Conservation (phyloP, 2,888 invertebrate genomes). For the Noctuana brunneofusca region DNA sequence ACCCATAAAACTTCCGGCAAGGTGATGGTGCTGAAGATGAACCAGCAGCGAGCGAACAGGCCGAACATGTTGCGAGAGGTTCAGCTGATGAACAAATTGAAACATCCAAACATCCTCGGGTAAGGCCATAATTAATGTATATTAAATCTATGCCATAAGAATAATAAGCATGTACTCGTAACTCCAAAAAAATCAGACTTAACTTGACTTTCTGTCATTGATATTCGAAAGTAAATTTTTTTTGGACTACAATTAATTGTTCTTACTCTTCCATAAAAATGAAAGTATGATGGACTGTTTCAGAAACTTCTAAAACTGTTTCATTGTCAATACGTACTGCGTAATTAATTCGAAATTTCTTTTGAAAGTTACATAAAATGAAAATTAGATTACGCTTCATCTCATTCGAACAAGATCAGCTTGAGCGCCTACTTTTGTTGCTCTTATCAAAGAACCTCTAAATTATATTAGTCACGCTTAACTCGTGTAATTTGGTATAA, state of each 20-base stretch:
- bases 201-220: no score
- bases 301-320: background rate
- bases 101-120: constrained; percentile 97
- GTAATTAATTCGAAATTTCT: background rate
- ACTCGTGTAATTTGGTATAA: constrained; percentile 26
- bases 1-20: constrained; percentile 95
- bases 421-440: constrained; percentile 4
- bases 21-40: constrained; percentile 98
- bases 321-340: background rate
- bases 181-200: no score
- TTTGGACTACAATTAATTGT: no score
- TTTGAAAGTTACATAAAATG: constrained; percentile 1
- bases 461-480: constrained; percentile 16
- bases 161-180: no score
- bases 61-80: constrained; percentile 98
- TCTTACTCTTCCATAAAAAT: background rate
- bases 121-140: constrained; percentile 56
- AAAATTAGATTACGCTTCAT: constrained; percentile 5
- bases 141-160: no score
- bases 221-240: no score
- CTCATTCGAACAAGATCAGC: constrained; percentile 8
- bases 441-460: constrained; percentile 16
- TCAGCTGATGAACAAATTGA: constrained; percentile 97
- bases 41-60: constrained; percentile 95
- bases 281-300: no score